phyloP scores from a whole-genome alignment of 2,888 invertebrate genomes.

The Trimorus sp. region DNA sequence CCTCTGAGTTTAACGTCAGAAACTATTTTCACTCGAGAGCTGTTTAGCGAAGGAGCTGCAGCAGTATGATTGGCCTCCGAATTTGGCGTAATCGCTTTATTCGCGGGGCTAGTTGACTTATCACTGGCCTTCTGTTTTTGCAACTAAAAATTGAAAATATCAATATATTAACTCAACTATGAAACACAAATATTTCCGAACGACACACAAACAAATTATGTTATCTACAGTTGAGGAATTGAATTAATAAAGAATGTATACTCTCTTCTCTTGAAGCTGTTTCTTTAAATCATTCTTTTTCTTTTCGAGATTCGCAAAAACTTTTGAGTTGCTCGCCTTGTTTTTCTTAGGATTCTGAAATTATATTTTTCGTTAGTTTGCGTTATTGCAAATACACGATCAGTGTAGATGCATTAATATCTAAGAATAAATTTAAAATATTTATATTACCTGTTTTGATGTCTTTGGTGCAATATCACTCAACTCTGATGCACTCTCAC shows the following conservation, averaged over 20 bases:
- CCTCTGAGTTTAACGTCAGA: no score
- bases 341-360: background rate
- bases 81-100: background rate
- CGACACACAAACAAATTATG: no score
- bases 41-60: no score
- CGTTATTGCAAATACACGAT: background rate
- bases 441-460: background rate
- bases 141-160: background rate
- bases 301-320: background rate
- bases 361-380: background rate
- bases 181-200: background rate
- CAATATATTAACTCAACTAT: background rate
- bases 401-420: no score
- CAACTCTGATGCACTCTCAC: background rate
- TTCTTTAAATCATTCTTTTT: background rate
- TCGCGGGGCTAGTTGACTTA: background rate
- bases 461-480: background rate
- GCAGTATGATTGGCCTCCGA: background rate
- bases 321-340: background rate
- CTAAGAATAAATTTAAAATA: background rate
- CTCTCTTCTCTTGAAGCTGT: background rate
- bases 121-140: background rate
- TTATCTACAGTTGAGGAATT: no score
- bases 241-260: no score
- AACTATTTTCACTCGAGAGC: no score